Percentiles rank a stretch among this genome's conserved stretches.
phyloP scores from a whole-genome alignment of 2,113 vertebrate species.

The Isurus oxyrinchus region DNA sequence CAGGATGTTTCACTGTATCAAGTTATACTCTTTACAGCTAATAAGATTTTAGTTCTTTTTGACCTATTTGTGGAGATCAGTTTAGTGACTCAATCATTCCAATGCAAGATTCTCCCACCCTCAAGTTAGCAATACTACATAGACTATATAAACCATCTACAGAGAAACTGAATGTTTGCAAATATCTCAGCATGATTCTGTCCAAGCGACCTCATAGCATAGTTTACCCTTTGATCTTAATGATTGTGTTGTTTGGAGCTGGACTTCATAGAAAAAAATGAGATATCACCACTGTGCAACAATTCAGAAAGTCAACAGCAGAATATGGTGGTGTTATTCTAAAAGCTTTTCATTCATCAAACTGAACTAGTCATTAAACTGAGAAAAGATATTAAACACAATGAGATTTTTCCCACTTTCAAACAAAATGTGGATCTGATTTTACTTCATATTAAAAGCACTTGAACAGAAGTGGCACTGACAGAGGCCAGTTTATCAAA shows the following conservation, averaged over 20 bases:
- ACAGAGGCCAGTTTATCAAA: not conserved
- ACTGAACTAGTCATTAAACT: not conserved
- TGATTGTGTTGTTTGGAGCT: constrained; percentile 40
- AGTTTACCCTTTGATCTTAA: not conserved
- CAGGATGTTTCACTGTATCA: not conserved
- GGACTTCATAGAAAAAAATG: not conserved
- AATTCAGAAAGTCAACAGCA: constrained; percentile 6
- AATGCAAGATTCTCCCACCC: not conserved
- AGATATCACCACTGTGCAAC: not conserved
- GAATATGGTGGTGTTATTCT: not conserved
- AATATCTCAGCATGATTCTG: constrained; percentile 51
- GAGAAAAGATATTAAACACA: not conserved
- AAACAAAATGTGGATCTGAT: not conserved
- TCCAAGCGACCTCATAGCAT: constrained; percentile 41
- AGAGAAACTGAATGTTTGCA: constrained; percentile 45
- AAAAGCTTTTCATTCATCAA: not conserved
- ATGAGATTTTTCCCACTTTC: not conserved
- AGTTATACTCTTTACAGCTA: not conserved
- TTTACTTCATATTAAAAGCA: not conserved
- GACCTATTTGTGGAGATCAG: not conserved
- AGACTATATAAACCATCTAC: constrained; percentile 39
- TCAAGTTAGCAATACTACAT: not conserved
- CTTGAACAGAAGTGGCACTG: not conserved
- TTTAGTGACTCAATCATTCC: not conserved
- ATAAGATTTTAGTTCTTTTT: not conserved